phyloP scores from a whole-genome alignment of 2,113 vertebrate genomes.

The Percopsis transmontana region DNA sequence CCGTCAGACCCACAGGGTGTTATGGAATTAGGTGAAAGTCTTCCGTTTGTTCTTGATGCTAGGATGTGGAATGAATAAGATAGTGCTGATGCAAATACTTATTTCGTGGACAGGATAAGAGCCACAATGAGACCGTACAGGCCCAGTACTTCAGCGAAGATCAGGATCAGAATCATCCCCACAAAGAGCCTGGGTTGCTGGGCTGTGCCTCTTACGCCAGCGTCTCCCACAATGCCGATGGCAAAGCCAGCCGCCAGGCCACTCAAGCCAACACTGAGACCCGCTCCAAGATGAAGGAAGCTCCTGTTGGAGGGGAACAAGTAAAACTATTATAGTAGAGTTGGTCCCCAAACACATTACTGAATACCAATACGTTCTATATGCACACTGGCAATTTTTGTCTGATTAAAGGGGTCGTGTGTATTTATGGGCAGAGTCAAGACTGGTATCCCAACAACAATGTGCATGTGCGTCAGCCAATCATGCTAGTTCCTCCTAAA shows the following conservation, averaged over 20 bases:
- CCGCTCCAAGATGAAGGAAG: constrained; percentile 95
- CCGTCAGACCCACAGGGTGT: constrained; percentile 67
- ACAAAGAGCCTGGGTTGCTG: constrained; percentile 98
- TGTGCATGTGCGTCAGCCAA: no score
- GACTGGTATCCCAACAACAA: no score
- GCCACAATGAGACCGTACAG: constrained; percentile 98
- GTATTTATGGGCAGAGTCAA: no score
- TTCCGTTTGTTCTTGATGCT: constrained; percentile 74
- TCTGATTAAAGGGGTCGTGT: no score
- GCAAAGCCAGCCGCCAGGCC: constrained; percentile 97
- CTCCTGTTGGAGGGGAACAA: constrained; percentile 79
- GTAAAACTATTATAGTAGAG: neutral
- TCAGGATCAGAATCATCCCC: constrained; percentile 98
- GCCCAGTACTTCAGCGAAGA: constrained; percentile 97
- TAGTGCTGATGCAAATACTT: constrained; percentile 60
- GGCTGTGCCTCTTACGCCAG: constrained; percentile 93
- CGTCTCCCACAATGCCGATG: constrained; percentile 97
- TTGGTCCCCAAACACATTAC: neutral
- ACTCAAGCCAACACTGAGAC: constrained; percentile 95
- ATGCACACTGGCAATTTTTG: no score
- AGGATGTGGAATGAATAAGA: constrained; percentile 71
- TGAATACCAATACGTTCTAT: neutral
- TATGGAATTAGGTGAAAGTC: constrained; percentile 73
- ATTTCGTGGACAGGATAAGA: constrained; percentile 99
- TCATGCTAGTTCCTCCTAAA: no score